phyloP scores from a whole-genome alignment of 1,140 invertebrate species.

The Lasaia peninsularis region DNA sequence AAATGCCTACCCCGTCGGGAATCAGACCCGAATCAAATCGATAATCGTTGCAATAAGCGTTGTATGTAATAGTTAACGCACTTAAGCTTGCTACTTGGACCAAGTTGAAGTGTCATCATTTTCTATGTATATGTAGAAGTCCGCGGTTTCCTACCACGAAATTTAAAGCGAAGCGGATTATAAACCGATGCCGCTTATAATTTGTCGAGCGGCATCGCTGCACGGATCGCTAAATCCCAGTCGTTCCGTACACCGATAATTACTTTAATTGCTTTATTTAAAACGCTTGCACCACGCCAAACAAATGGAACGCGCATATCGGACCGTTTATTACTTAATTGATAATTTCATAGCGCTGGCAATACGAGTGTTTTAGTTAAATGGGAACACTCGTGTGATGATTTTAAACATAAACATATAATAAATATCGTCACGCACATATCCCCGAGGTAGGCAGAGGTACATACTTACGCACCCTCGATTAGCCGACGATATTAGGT shows the following conservation, averaged over 20 bases:
- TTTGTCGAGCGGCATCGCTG: neutral
- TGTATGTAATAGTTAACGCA: too few species aligned
- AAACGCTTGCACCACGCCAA: slow-evolving; percentile 4
- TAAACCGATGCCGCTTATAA: slow-evolving; percentile 6
- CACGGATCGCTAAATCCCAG: slow-evolving; percentile 7
- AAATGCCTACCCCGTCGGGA: too few species aligned
- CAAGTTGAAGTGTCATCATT: neutral
- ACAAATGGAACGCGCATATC: slow-evolving; percentile 5
- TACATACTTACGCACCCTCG: too few species aligned
- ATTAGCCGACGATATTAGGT: too few species aligned
- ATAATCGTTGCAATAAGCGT: too few species aligned
- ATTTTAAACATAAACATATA: too few species aligned
- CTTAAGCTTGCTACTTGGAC: neutral
- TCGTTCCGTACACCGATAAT: slow-evolving; percentile 7
- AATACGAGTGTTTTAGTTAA: neutral
- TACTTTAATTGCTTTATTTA: slow-evolving; percentile 18
- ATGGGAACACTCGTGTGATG: too few species aligned
- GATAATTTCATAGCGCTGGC: neutral
- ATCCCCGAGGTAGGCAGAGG: too few species aligned
- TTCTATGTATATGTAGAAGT: slow-evolving; percentile 2
- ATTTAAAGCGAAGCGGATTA: slow-evolving; percentile 2
- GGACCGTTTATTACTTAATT: slow-evolving; percentile 6
- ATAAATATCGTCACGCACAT: too few species aligned
- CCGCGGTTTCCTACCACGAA: slow-evolving; percentile 1
- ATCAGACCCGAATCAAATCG: too few species aligned